Percentiles rank a stretch among this genome's conserved stretches.
phyloP scores from a whole-genome alignment of 30 jellyfish, hydroid and myxozoan genomes.

The Catostylus mosaicus region DNA sequence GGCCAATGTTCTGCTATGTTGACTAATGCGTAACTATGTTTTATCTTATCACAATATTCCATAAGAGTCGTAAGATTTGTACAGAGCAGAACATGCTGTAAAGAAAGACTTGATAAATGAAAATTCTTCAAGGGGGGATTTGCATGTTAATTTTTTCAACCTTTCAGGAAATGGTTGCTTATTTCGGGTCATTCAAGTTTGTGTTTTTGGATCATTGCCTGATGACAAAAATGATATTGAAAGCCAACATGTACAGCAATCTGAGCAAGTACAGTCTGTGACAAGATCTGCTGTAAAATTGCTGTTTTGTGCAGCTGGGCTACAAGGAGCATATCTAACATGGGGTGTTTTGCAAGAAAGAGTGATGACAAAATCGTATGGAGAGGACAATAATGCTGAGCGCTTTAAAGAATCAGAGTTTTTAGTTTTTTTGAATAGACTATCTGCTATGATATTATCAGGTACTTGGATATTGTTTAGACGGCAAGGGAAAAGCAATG shows the following conservation, averaged over 20 bases:
- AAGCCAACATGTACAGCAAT: constrained; percentile 4
- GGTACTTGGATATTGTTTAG: constrained; percentile 61
- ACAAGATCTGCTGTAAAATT: constrained; percentile 45
- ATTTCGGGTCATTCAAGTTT: constrained; percentile 63
- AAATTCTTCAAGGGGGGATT: too few species aligned
- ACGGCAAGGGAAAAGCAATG: constrained; percentile 71
- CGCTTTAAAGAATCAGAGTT: constrained; percentile 87
- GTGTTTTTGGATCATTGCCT: constrained; percentile 73
- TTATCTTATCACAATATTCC: too few species aligned
- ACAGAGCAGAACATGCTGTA: too few species aligned
- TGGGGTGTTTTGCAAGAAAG: constrained; percentile 99
- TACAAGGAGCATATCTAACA: constrained; percentile 88
- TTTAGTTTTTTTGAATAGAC: constrained; percentile 88
- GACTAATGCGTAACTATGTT: too few species aligned
- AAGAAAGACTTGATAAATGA: too few species aligned
- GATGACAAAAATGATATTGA: constrained; percentile 27
- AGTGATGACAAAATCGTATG: constrained; percentile 93
- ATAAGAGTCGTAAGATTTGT: too few species aligned
- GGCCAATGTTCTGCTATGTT: too few species aligned
- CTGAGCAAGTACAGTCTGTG: constrained; percentile 9
- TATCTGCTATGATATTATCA: constrained; percentile 79
- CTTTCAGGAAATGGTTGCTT: constrained; percentile 71
- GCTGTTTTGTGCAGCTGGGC: constrained; percentile 69
- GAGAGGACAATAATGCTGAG: constrained; percentile 54
- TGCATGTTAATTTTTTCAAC: background rate